phyloP scores from a whole-genome alignment of 92 coral and sea anemone species.

The Heliopora coerulea region DNA sequence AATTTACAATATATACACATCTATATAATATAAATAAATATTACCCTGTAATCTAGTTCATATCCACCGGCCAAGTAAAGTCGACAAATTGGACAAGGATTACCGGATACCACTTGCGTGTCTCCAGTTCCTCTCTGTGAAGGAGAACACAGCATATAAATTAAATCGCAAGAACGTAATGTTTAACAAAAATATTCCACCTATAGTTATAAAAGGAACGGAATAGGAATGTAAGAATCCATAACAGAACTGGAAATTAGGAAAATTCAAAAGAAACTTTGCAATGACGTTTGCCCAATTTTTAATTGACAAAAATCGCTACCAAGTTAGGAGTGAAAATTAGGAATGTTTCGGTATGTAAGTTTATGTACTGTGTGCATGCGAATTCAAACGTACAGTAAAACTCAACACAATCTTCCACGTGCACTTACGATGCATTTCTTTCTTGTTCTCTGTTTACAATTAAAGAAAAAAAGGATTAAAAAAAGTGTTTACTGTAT shows the following conservation, averaged over 20 bases:
- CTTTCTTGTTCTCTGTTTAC: slow-evolving; percentile 64
- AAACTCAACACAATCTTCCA: not conserved
- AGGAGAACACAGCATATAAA: too few species aligned
- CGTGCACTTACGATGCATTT: slow-evolving; percentile 13
- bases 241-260: too few species aligned
- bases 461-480: not conserved
- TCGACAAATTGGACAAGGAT: slow-evolving; percentile 83
- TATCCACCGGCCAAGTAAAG: slow-evolving; percentile 62
- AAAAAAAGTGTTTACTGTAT: too few species aligned
- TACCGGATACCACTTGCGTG: slow-evolving; percentile 44
- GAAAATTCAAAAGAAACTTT: too few species aligned
- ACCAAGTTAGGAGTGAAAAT: too few species aligned
- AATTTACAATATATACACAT: too few species aligned
- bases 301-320: too few species aligned
- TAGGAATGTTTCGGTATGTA: not conserved
- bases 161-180: too few species aligned
- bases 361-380: slow-evolving; percentile 18
- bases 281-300: too few species aligned
- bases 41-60: slow-evolving; percentile 57
- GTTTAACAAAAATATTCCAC: too few species aligned
- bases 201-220: too few species aligned
- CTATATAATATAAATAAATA: not conserved
- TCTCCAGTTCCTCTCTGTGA: slow-evolving; percentile 49
- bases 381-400: slow-evolving; percentile 31
- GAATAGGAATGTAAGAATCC: too few species aligned